Base-by-base conservation (phyloP, 2,888 invertebrate species). In the Boloria selene region DNA sequence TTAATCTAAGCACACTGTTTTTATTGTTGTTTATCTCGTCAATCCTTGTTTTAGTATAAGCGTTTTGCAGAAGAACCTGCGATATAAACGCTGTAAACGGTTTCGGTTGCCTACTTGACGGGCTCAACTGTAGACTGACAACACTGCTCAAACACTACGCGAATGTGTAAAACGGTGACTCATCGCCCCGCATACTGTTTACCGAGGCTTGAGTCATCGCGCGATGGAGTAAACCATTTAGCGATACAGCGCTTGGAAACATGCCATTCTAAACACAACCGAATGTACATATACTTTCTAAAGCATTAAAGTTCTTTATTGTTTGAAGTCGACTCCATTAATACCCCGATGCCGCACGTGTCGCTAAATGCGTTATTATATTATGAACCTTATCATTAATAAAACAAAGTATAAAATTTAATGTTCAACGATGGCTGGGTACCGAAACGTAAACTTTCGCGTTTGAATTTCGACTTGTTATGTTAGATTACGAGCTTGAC, bases 101-200 rank as follows among this genome's bases (percentile, higher is more conserved):
- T 82, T 81, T 82, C 79, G 82, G 82, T 86, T 87, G 80, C 69
- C 73, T 70, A 72, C 90, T 90, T 86, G 84, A 87, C 86, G 85
- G 89, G 88, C 86, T 87, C 88, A 85, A 90, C 87, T 83, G 84
- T 88, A 90, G 88, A 92, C 92, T 92, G 91, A 92, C 92, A 91
- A 91, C 90, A 90, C 86, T 80, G 88, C 87, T 90, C 89, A 86
- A 92, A 90, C 88, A 90, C 91, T 90, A 91, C 92, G 91, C 92
- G 90, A 92, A 91, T 92, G 92, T 92, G 92, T 92, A 91, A 91
- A 92, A 90, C 86, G 90, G 92, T 92, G 92, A 91, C 90, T 92
- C 92, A 92, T 91, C 92, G 92, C 87, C 91, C 91, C 91, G 92
- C 92, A 92, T 91, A 90, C 92, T 92, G 91, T 92, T 92, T 92